A percentile compares a stretch with the other conserved stretches of the same genome.
Evolutionary conservation across 2,888 invertebrate species (phyloP).

Genomic region (Yponomeuta malinellus): DNA sequence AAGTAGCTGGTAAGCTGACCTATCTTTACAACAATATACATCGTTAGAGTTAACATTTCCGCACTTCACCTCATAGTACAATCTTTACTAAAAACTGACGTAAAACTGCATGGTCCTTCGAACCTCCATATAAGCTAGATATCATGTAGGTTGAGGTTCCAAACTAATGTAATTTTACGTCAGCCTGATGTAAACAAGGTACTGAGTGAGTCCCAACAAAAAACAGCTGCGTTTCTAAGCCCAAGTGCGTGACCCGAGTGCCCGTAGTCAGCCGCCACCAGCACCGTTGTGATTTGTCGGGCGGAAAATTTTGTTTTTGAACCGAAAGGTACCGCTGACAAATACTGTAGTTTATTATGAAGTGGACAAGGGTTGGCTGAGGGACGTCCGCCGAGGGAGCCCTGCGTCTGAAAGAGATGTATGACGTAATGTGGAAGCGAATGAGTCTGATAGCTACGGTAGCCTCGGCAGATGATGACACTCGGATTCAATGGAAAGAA

Average conservation of each 20-base stretch:
- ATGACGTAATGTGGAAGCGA: not conserved
- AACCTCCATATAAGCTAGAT: too few species aligned
- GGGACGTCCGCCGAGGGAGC: not conserved
- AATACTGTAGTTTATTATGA: conserved; percentile 59
- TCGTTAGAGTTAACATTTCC: too few species aligned
- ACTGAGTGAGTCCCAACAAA: not conserved
- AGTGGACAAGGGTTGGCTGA: conserved; percentile 15
- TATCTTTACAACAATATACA: too few species aligned
- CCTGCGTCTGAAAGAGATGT: not conserved
- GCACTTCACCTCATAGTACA: too few species aligned
- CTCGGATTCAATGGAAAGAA: too few species aligned
- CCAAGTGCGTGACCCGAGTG: conserved; percentile 43
- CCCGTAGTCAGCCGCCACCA: conserved; percentile 20
- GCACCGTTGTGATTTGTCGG: conserved; percentile 69
- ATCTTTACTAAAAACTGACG: too few species aligned
- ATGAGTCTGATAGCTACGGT: not conserved
- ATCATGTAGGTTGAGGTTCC: too few species aligned
- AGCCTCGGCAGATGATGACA: too few species aligned
- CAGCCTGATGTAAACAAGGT: too few species aligned
- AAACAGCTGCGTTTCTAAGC: conserved; percentile 24
- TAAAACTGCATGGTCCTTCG: too few species aligned
- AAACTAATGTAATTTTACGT: too few species aligned
- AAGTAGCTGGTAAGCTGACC: too few species aligned
- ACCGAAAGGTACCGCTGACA: conserved; percentile 61
- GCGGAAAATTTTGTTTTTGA: conserved; percentile 74